These are phyloP conservation scores for Protophormia terraenovae DNA, from an alignment of 2,888 invertebrate species.

Conservation along the genomic window DNA sequence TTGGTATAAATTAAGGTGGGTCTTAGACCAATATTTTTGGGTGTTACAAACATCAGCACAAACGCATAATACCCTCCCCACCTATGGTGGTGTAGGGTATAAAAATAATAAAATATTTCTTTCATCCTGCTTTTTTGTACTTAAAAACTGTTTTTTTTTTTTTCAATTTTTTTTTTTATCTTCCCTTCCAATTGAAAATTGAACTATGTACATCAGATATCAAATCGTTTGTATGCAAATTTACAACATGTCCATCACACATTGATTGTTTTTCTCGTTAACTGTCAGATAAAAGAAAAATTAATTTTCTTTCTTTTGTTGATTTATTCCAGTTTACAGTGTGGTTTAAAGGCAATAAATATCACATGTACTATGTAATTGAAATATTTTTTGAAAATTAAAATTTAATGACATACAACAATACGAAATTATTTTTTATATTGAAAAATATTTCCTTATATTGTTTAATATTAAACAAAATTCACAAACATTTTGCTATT, in stretches of 20 bases:
- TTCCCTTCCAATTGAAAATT: background rate
- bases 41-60: too few species aligned
- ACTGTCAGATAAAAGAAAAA: slow-evolving; percentile 15
- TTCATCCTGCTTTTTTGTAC: background rate
- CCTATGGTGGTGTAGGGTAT: too few species aligned
- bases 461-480: too few species aligned
- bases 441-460: too few species aligned
- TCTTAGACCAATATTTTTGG: too few species aligned
- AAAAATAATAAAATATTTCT: background rate
- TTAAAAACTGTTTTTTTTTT: background rate
- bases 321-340: background rate
- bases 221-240: slow-evolving; percentile 28
- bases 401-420: too few species aligned
- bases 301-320: slow-evolving; percentile 3
- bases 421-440: too few species aligned
- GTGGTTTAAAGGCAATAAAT: background rate
- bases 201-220: background rate
- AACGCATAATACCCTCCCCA: too few species aligned
- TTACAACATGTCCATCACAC: slow-evolving; percentile 42
- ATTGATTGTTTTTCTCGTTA: slow-evolving; percentile 4
- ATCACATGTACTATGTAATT: background rate
- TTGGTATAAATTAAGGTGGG: too few species aligned
- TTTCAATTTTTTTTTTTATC: background rate
- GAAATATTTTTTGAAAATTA: too few species aligned
- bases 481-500: too few species aligned